Evolutionary conservation across 1,140 invertebrate species (phyloP).

Genomic region (Leptopilina clavipes): DNA sequence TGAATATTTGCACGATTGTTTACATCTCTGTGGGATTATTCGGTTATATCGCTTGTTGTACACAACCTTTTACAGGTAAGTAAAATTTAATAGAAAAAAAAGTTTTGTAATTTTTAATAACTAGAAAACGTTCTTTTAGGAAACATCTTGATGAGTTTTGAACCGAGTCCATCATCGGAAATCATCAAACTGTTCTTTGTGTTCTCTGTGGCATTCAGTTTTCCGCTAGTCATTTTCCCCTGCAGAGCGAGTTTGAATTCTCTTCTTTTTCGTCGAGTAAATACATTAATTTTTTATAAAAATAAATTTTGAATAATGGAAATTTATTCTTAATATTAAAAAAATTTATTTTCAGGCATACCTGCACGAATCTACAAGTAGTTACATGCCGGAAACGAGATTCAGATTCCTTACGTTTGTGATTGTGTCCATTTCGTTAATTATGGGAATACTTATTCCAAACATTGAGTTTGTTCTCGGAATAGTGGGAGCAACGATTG

Average conservation of each 20-base stretch:
- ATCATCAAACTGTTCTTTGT: conserved; percentile 96
- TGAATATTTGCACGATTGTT: conserved; percentile 93
- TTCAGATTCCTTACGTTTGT: conserved; percentile 87
- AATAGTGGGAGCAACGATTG: conserved; percentile 94
- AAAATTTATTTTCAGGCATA: conserved; percentile 65
- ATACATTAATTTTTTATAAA: not conserved
- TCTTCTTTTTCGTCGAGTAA: conserved; percentile 89
- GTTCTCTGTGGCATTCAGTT: conserved; percentile 94
- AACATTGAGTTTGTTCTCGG: conserved; percentile 95
- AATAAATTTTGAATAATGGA: not conserved
- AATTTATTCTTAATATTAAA: conserved; percentile 16
- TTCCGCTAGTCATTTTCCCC: conserved; percentile 97
- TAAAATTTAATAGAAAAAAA: conserved; percentile 32
- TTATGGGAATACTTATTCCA: conserved; percentile 86
- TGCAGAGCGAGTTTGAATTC: conserved; percentile 95
- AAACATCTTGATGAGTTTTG: conserved; percentile 92
- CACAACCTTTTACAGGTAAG: conserved; percentile 82
- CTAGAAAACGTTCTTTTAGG: conserved; percentile 81
- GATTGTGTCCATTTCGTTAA: conserved; percentile 85
- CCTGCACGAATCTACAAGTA: conserved; percentile 74
- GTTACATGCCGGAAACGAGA: conserved; percentile 85
- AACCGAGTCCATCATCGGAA: conserved; percentile 86
- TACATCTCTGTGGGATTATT: conserved; percentile 93
- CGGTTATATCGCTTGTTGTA: conserved; percentile 94
- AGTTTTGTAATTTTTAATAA: conserved; percentile 57